Evolutionary conservation across 1,140 invertebrate genomes (phyloP), one percentile per base, ranked within the genome.

Genomic region (Drosophila rufa): DNA sequence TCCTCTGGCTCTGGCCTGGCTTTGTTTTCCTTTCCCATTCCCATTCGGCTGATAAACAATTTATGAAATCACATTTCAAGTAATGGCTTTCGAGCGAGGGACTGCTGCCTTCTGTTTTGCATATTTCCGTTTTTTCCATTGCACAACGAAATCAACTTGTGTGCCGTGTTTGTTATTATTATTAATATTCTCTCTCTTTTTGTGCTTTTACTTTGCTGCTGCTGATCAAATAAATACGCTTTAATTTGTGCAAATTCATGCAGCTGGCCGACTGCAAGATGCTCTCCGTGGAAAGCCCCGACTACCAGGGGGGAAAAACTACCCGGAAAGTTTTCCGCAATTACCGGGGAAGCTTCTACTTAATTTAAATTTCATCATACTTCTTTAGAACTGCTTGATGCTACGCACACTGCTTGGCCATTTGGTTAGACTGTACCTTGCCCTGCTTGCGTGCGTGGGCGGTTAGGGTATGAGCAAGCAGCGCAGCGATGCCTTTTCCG

Each of bases 71-170:
- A 53, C 73, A 59, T 71, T 59, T 73, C 51, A 19, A 47, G 70
- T 77, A 84, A 84, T 84, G 64, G 40, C 46, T 79, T 59, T 62
- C n/a, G 17, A 17, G 40, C 19, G 14, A 11, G 33, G 48, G 15
- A n/a, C 15, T n/a, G 15, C 53, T 42, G 40, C 27, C 58, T 73
- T 59, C 48, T 73, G 45, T 38, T 61, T 60, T 51, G 69, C 80
- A 75, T 82, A 82, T 77, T 84, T 85, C 66, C 76, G 50, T 68
- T 84, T 71, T 64, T 75, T 75, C 43, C 46, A 65, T 74, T 78
- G 73, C 59, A 76, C 78, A 80, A 75, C 71, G 38, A 46, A 59
- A 36, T 60, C 40, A 14, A 38, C 46, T 50, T 65, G 9, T 22
- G 55, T 43, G 53, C 50, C 51, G 53, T 75, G 75, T 61, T 61